Base-by-base conservation (phyloP, 1,140 invertebrate species). In the Drosophila nigromelanica region DNA sequence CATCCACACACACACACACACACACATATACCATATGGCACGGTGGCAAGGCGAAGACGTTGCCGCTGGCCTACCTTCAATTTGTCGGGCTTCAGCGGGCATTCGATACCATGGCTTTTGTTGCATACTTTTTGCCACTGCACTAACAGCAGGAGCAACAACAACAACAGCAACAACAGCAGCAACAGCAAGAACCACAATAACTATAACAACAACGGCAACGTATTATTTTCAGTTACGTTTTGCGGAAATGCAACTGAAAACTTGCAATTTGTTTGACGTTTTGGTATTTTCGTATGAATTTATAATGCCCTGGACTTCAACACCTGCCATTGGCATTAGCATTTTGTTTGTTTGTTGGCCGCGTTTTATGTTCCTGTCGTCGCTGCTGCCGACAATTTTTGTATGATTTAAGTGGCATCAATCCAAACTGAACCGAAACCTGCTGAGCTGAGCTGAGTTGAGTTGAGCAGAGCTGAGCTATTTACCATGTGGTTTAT, bases 201-300 rank as follows among this genome's bases (percentile, higher is more conserved):
- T 35, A 58, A 7, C 24, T 10, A 5, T 33, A 47, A 48, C 62
- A 35, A 21, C 24, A 58, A 37, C 55, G 54, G 75, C 54, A 87
- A 89, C 72, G 76, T 87, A 87, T 87, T 87, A 87, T 87, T 87
- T 87, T 87, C 79, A 89, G 78, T 76, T 82, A 83, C 82, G 83
- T 89, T 82, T 87, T 89, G 82, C 82, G 82, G 82, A 87, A 87
- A 89, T 89, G 82, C 83, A 87, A 87, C 82, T 87, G 83, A 89
- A 87, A 87, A 87, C 83, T 87, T 89, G 82, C 82, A 87, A 87
- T 87, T 87, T 87, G 82, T 87, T 87, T 87, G 82, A 87, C 82
- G 82, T 87, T 87, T 82, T 58, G 83, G 64, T 87, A 87, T 87
- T 87, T 87, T 82, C 68, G 72, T 89, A 76, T 87, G 82, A 78